Percentiles rank a stretch among this genome's conserved stretches.
phyloP scores from a whole-genome alignment of 2,888 invertebrate species.

The Ecdyonurus torrentis region DNA sequence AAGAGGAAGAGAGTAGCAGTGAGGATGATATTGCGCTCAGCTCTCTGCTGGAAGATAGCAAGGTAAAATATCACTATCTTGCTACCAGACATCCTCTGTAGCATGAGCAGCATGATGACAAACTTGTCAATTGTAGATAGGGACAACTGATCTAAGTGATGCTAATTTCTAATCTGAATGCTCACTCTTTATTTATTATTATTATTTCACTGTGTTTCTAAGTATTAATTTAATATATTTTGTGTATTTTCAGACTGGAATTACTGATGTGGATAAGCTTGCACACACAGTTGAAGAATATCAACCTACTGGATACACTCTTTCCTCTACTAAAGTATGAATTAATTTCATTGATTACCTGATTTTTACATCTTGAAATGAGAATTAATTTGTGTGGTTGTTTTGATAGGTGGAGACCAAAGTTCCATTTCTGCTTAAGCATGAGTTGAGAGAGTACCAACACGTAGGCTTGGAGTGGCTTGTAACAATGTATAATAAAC shows the following conservation, averaged over 20 bases:
- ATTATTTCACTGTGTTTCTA: background rate
- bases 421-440: slow-evolving; percentile 83
- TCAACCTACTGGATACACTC: slow-evolving; percentile 94
- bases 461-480: slow-evolving; percentile 96
- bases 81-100: too few relatives aligned
- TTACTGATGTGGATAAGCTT: slow-evolving; percentile 52
- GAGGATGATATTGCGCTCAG: slow-evolving; percentile 32
- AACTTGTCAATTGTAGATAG: background rate
- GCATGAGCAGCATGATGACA: background rate
- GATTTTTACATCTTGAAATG: background rate
- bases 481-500: slow-evolving; percentile 87
- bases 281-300: slow-evolving; percentile 89
- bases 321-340: slow-evolving; percentile 75
- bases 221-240: background rate
- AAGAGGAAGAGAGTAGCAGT: slow-evolving; percentile 18
- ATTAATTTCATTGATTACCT: too few relatives aligned
- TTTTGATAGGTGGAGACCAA: slow-evolving; percentile 71
- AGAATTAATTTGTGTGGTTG: slow-evolving; percentile 10
- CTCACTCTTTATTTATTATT: background rate
- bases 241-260: slow-evolving; percentile 43
- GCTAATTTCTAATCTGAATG: background rate
- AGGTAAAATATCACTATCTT: slow-evolving; percentile 9
- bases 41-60: slow-evolving; percentile 36
- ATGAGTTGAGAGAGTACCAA: slow-evolving; percentile 84
- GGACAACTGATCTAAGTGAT: background rate